Base-by-base conservation (phyloP, 2,888 invertebrate genomes). In the Cryptus viduatorius region DNA sequence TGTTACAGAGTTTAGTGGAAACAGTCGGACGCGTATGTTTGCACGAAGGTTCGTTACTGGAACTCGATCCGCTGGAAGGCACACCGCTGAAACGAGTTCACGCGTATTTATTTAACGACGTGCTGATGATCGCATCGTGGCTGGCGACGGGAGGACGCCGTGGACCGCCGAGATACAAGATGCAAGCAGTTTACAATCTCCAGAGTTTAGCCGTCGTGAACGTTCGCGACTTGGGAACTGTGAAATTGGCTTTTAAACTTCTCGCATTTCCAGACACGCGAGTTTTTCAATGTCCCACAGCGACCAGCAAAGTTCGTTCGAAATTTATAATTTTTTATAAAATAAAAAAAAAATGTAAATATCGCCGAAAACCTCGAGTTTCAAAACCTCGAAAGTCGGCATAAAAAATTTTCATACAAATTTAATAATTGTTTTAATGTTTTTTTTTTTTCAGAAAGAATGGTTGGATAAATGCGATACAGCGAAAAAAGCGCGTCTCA, bases 401-500 rank as follows among this genome's bases (percentile, higher is more conserved):
- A 5, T 53, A 10, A 2, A 8, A 24, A 24, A 24, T 24, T 3
- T 1, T 24, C 1, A 24, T 24, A 24, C 24, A 24, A 24, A 24
- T 24, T 24, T 24, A 16, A 10, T 8, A 94, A 82, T 94, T 19
- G 24, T 79, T 42, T 37, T 73, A n/a, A n/a, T n/a, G n/a, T 24
- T 48, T 67, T 48, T 31, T 46, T 61, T 14, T 75, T 92, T 92
- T 53, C 88, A 98, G 96, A 97, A 97, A 94, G 98, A 98, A 91
- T 99, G 99, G 99, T 94, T 99, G 88, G 98, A 98, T 88, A 97
- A 98, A 92, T 97, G 98, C 92, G 99, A 99, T 92, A 95, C 97
- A 87, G 97, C 98, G 0, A 98, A 99, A 92, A 98, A 98, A 92
- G 95, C 96, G 86, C 96, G 97, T 91, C 94, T 96, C 88, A 95